These are phyloP conservation scores for Saccopteryx leptura DNA, from an alignment of 2,113 vertebrate genomes.

Conservation along the genomic window DNA sequence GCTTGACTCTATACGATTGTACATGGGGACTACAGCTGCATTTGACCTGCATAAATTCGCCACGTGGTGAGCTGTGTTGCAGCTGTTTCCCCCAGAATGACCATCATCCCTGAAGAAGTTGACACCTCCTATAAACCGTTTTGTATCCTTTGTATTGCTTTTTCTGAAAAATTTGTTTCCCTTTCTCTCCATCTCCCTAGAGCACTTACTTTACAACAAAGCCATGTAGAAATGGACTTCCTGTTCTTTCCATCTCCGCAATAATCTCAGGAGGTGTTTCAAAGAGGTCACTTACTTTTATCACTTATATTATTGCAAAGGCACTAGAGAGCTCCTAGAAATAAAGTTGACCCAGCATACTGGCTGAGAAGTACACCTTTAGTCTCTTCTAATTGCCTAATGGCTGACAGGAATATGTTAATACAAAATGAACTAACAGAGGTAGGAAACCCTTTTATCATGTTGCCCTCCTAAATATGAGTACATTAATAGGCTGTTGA, in stretches of 20 bases:
- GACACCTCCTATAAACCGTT: neutral
- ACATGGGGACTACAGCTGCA: neutral
- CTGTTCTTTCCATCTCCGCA: neutral
- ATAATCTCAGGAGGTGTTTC: neutral
- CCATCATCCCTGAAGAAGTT: neutral
- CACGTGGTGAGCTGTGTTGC: neutral
- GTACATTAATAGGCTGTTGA: constrained; percentile 73
- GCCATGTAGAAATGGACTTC: neutral
- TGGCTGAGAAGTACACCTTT: constrained; percentile 63
- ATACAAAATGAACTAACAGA: constrained; percentile 76
- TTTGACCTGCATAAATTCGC: neutral
- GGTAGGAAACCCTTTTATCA: constrained; percentile 80
- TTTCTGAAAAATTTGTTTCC: neutral
- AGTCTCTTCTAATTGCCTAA: constrained; percentile 85
- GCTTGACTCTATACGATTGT: neutral
- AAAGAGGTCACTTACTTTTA: constrained; percentile 25
- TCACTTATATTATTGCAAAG: constrained; percentile 21
- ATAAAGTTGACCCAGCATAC: constrained; percentile 62
- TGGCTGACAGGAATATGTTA: constrained; percentile 82
- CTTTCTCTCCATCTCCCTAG: neutral
- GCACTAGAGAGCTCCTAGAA: neutral
- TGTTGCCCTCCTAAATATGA: constrained; percentile 75
- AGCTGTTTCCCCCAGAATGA: neutral
- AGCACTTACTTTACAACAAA: neutral
- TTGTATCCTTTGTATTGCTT: neutral